Conservation (phyloP, 2,113 vertebrate species). For the Thermophis baileyi region DNA sequence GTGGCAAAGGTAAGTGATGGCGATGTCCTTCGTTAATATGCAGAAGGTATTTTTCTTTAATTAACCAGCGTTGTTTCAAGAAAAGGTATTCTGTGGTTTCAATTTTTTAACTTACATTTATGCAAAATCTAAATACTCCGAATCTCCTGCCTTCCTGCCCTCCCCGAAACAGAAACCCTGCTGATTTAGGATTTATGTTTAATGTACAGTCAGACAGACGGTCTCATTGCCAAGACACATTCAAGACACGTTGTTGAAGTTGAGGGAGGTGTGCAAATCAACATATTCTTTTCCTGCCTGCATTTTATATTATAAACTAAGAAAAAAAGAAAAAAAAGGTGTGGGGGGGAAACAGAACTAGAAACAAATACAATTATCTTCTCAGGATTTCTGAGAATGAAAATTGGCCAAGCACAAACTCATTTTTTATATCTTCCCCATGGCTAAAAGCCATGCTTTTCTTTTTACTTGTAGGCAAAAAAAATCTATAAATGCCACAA, state of each 20-base stretch:
- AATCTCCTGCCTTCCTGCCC: neutral
- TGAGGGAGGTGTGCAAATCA: neutral
- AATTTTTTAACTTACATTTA: neutral
- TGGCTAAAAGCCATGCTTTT: neutral
- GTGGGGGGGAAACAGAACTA: neutral
- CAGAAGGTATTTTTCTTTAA: constrained; percentile 3
- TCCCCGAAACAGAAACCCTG: neutral
- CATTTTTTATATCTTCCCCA: neutral
- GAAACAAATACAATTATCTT: neutral
- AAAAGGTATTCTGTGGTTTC: too few species aligned
- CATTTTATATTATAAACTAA: neutral
- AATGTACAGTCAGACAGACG: neutral
- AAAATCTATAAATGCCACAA: constrained; percentile 21
- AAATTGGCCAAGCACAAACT: neutral
- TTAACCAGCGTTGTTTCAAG: neutral
- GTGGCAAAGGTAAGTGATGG: neutral
- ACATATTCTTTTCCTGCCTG: neutral
- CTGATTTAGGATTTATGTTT: neutral
- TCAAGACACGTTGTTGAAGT: neutral
- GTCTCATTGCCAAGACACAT: neutral
- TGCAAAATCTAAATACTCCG: neutral
- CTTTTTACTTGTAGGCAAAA: neutral
- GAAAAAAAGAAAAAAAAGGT: neutral
- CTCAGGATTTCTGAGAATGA: neutral
- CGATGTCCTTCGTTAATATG: neutral